Evolutionary conservation across 2,888 invertebrate species (phyloP), one percentile per base, ranked within the genome.

Genomic region (Drosophila helvetica): DNA sequence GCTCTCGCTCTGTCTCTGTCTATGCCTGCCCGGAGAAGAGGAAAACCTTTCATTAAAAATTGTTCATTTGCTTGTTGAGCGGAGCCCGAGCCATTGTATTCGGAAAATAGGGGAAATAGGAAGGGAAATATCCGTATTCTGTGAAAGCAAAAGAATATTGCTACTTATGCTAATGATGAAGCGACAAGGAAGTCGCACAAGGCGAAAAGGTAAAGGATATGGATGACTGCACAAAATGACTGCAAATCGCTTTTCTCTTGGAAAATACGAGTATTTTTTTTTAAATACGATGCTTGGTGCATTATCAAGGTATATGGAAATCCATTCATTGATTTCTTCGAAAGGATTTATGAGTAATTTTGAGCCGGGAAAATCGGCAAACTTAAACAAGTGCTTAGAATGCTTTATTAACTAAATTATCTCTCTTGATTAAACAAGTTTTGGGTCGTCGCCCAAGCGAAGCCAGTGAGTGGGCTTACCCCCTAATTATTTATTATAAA

Each of bases 131-230:
- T 62, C 62, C 27, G 38, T 52, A 47, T 46, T 33, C 52, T n/a
- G 18, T 42, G 47, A 55, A 46, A 33, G 17, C 52, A 63, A 48
- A 53, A 63, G 72, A 73, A 71, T 71, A 71, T 71, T 71, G 63
- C 72, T 74, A 73, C 83, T 82, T 75, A 79, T 77, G 83, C 73
- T 82, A 79, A 85, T 82, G 78, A 86, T 70, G 70, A 83, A 60
- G 60, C 15, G 51, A 12, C 15, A 47, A 22, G 33, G 9, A 47
- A 46, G 52, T 12, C 12, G 42, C 12, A 19, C 30, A 30, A 30
- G 10, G 38, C 12, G 1, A 6, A 10, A n/a, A n/a, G 38, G 7
- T 38, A 15, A 15, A 7, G 15, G 38, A 33, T 33, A 12, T 5
- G 12, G 4, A 12, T 33, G 33, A 33, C 3, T 30, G 30, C 30